Evolutionary conservation across 2,113 vertebrate species (phyloP), one percentile per base, ranked within the genome.

Genomic region (Rhombomys opimus): DNA sequence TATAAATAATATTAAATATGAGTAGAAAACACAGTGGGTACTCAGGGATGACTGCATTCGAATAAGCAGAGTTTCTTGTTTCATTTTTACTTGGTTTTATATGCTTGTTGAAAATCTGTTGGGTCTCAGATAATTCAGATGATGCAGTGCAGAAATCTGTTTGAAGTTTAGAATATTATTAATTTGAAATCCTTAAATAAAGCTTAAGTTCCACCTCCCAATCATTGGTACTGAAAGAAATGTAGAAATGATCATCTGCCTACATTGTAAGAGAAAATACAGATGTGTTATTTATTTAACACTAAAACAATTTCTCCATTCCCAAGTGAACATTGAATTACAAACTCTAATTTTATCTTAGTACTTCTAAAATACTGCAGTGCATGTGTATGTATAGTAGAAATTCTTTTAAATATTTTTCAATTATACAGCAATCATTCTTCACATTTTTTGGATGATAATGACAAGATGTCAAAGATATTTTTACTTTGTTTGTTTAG

Each of bases 301-400:
- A 14, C 50, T 91, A 90, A 92, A 96, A 92, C 91, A 94, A 67
- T 52, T 73, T 90, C n/a, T 61, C 5, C 7, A 52, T 90, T 90
- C 82, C 80, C 18, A 92, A 75, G 17, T 92, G 68, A 94, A 70
- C 52, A 46, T 52, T 93, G 80, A 95, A 90, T 77, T 92, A n/a
- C 35, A 75, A 96, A 92, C 25, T 78, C 27, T 88, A 87, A 91
- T 96, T 91, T 97, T 94, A 91, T 95, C 4, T 70, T 91, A 73
- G 10, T 73, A 59, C 38, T 89, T 90, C 23, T 93, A 27, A 96
- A 85, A 81, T 61, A 87, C 72, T 77, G 0, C 32, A 63, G 76
- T 92, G 84, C 14, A 10, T 65, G 65, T 90, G 17, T 92, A 52
- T 87, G 38, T 89, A 84, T 70, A 93, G 38, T 25, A 38, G 35